phyloP scores from a whole-genome alignment of 2,888 invertebrate genomes.

The Drosophila prostipennis region DNA sequence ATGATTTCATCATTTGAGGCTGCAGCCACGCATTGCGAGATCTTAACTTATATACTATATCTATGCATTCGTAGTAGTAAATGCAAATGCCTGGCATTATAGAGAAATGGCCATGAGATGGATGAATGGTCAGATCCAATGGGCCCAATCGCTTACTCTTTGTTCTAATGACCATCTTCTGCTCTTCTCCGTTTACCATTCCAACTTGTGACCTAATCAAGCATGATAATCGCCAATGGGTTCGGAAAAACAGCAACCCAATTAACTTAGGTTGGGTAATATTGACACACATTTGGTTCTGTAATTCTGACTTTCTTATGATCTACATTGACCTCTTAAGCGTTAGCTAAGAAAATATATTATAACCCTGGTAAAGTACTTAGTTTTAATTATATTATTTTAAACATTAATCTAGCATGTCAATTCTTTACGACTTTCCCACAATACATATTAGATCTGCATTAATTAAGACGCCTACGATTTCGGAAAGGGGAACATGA shows the following conservation, averaged over 20 bases:
- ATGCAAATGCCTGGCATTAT: neutral
- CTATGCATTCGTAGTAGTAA: neutral
- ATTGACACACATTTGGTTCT: slow-evolving; percentile 2
- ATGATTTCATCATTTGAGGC: slow-evolving; percentile 42
- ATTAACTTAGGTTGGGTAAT: slow-evolving; percentile 13
- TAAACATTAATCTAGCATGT: neutral
- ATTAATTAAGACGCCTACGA: neutral
- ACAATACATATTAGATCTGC: neutral
- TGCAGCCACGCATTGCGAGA: slow-evolving; percentile 25
- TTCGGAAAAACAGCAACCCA: slow-evolving; percentile 13
- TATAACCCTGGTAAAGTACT: neutral
- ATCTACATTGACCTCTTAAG: neutral
- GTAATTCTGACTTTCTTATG: neutral
- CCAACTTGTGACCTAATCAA: slow-evolving; percentile 28
- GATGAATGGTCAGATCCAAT: slow-evolving; percentile 12
- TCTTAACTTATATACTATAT: slow-evolving; percentile 2
- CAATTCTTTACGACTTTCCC: neutral
- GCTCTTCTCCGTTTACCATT: neutral
- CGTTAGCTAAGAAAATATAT: slow-evolving; percentile 5
- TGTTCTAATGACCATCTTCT: slow-evolving; percentile 21
- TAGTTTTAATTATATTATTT: neutral
- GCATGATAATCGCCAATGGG: neutral
- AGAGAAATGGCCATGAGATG: slow-evolving; percentile 29
- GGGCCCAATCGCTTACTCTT: slow-evolving; percentile 7
- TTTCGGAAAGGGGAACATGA: neutral